phyloP scores from a whole-genome alignment of 2,888 invertebrate genomes.

The Drosophila birchii region DNA sequence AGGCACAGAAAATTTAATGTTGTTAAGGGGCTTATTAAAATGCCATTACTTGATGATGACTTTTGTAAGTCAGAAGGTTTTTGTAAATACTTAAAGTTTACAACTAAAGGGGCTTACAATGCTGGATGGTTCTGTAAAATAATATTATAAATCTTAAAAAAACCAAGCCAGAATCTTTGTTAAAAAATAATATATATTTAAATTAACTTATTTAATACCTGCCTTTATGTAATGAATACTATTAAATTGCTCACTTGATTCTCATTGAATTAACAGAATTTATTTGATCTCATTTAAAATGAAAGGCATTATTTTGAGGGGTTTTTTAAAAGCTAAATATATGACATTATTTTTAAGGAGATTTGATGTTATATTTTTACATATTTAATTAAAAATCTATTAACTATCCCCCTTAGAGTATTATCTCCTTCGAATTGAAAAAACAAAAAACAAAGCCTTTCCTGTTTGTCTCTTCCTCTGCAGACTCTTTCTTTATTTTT shows the following conservation, averaged over 20 bases:
- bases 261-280: too few species aligned
- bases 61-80: constrained; percentile 2
- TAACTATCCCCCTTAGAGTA: neutral
- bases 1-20: constrained; percentile 1
- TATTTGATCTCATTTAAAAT: too few species aligned
- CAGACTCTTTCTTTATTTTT: constrained; percentile 19
- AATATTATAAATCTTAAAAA: neutral
- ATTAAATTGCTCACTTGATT: too few species aligned
- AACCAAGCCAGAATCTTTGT: too few species aligned
- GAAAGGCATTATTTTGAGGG: too few species aligned
- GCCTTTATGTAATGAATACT: too few species aligned
- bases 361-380: too few species aligned
- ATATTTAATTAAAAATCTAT: neutral
- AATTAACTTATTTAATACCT: too few species aligned
- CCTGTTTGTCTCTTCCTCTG: constrained; percentile 7
- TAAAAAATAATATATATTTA: too few species aligned
- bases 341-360: too few species aligned
- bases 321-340: too few species aligned
- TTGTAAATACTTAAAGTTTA: neutral
- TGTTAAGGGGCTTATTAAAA: constrained; percentile 2
- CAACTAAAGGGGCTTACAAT: neutral
- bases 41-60: constrained; percentile 4
- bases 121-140: neutral
- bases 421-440: neutral
- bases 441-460: neutral